Evolutionary conservation across 2,797 vertebrate species (phyloP).

Genomic region (Helostoma temminkii): DNA sequence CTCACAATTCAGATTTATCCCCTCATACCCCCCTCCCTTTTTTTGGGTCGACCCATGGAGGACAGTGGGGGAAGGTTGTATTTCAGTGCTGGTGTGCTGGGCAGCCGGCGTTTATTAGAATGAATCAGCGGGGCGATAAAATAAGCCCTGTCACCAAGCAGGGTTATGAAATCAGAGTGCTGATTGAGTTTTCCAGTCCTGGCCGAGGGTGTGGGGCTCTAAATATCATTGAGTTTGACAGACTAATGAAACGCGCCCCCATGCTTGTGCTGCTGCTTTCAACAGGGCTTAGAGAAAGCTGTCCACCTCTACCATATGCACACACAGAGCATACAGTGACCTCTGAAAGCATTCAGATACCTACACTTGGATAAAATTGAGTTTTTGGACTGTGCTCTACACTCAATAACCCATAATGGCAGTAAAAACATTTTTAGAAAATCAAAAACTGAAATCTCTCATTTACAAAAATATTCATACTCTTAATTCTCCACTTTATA

Average conservation of each 20-base stretch:
- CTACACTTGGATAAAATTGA: not conserved
- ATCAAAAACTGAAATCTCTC: not conserved
- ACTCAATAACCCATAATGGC: not conserved
- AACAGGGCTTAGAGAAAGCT: constrained; percentile 38
- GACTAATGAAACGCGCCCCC: constrained; percentile 84
- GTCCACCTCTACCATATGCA: constrained; percentile 32
- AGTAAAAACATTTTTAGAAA: not conserved
- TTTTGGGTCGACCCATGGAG: constrained; percentile 64
- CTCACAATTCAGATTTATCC: constrained; percentile 82
- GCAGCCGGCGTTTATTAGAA: constrained; percentile 82
- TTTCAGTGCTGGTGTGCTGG: constrained; percentile 70
- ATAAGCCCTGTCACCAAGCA: constrained; percentile 88
- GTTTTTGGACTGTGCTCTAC: not conserved
- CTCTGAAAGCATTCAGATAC: not conserved
- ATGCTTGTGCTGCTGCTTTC: constrained; percentile 60
- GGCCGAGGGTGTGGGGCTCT: constrained; percentile 75
- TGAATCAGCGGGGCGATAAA: constrained; percentile 88
- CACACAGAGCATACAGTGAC: constrained; percentile 5
- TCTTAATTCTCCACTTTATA: not conserved
- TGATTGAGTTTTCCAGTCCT: constrained; percentile 85
- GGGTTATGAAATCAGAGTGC: constrained; percentile 93
- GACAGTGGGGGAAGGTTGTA: constrained; percentile 71
- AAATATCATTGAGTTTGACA: constrained; percentile 87
- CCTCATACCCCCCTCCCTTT: constrained; percentile 48
- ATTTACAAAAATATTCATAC: not conserved